Percentiles rank a stretch among this genome's conserved stretches.
These are phyloP conservation scores for Microhierax caerulescens DNA, from an alignment of 2,797 vertebrate species.

Conservation along the genomic window DNA sequence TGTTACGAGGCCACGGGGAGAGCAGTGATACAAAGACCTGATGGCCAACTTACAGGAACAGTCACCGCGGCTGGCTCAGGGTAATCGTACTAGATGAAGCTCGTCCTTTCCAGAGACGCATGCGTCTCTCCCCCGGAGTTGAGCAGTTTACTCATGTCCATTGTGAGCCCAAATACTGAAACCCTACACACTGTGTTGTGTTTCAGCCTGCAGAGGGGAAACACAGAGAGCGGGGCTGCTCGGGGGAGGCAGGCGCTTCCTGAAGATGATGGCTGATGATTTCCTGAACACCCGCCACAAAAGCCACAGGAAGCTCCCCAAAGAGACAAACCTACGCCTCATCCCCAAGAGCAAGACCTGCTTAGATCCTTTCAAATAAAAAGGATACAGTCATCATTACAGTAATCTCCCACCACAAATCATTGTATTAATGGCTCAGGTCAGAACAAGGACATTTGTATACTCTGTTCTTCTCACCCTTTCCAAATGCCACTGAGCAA, in stretches of 20 bases:
- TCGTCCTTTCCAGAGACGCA: neutral
- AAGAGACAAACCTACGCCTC: neutral
- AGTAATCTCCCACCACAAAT: conserved; percentile 7
- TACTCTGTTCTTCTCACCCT: neutral
- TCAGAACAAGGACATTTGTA: neutral
- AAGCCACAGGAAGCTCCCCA: conserved; percentile 36
- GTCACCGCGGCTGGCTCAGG: neutral
- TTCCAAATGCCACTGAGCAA: neutral
- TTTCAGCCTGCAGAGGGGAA: neutral
- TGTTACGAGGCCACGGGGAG: neutral
- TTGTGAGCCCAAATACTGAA: neutral
- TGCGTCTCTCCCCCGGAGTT: neutral
- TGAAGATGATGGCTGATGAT: neutral
- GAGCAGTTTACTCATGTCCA: conserved; percentile 11
- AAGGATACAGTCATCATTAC: neutral
- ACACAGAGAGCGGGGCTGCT: neutral
- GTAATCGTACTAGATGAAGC: neutral
- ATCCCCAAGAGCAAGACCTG: neutral
- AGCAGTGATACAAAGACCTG: neutral
- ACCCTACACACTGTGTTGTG: neutral
- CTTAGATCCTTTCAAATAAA: neutral
- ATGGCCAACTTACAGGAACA: neutral
- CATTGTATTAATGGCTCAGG: neutral
- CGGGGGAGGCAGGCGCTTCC: conserved; percentile 23
- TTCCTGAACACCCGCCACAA: conserved; percentile 56